Base-by-base conservation (phyloP, 2,888 invertebrate species). In the Torymus texanus region DNA sequence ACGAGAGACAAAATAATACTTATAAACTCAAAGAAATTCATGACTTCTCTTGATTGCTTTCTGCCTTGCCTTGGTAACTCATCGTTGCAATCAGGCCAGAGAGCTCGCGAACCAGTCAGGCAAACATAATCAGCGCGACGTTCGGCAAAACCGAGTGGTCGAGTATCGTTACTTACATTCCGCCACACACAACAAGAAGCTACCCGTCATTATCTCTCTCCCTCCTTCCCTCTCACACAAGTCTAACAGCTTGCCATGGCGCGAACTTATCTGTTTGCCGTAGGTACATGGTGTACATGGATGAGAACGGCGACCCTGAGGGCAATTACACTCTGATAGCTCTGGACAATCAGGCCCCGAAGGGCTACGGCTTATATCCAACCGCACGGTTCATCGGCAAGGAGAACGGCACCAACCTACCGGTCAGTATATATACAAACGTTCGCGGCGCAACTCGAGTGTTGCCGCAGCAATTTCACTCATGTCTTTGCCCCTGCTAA, bases 281-380 rank as follows among this genome's bases (percentile, higher is more conserved):
- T 88, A 96, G 97, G 61, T 97, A 97, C 90, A 94, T 95, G 92
- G 95, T 96, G n/a, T 95, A 96, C 87, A 97, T 98, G 93, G 97
- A 98, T 90, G 95, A 95, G 85, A 95, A 96, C 86, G 97, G 97
- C 0, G 97, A 98, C 87, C 96, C 97, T 0, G 97, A 97, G 87
- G 98, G 98, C 13, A 98, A 98, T 92, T 98, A 97, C 91, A 97
- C 97, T 0, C 92, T 98, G 82, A 92, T 98, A 84, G 94, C 90
- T 66, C 18, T 89, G 83, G 84, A 88, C 81, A 75, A 86, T 83
- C 73, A 83, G 66, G 73, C 83, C 1, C 79, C 82, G 14, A 86
- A 85, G 58, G 92, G 92, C 12, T 93, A 93, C 85, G 97, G 97
- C 3, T 92, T 97, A 67, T 94, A 95, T 89, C 97, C 97, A 0